Conservation (phyloP, 2,797 vertebrate genomes). For the Clarias laeviceps region DNA sequence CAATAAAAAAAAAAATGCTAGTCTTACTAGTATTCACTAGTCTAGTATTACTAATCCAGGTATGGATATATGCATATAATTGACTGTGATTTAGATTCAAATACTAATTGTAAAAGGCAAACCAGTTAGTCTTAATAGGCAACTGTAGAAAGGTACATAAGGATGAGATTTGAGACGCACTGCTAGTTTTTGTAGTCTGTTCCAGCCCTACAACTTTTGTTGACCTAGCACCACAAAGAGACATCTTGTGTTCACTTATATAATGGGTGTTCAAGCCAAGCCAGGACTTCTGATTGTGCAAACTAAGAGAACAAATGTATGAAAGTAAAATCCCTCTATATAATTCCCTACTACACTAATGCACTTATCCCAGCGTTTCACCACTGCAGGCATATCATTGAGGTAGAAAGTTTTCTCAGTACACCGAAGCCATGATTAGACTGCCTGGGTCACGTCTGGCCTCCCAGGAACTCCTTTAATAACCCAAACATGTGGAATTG, state of each 20-base stretch:
- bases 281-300: no score
- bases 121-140: neutral
- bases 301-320: no score
- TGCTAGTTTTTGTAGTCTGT: neutral
- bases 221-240: neutral
- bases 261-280: no score
- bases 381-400: no score
- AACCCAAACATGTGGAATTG: no score
- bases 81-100: neutral
- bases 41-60: neutral
- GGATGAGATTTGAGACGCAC: neutral
- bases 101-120: neutral
- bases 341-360: no score
- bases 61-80: neutral
- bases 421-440: no score
- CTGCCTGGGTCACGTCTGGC: no score
- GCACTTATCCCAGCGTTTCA: no score
- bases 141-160: neutral
- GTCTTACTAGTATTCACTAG: neutral
- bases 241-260: neutral
- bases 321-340: no score
- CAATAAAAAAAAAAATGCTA: neutral
- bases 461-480: no score
- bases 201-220: neutral
- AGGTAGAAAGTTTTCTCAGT: no score